Percentiles rank a stretch among this genome's conserved stretches.
Conservation (phyloP, 2,888 invertebrate genomes). For the Aspidiotus rigidus region DNA sequence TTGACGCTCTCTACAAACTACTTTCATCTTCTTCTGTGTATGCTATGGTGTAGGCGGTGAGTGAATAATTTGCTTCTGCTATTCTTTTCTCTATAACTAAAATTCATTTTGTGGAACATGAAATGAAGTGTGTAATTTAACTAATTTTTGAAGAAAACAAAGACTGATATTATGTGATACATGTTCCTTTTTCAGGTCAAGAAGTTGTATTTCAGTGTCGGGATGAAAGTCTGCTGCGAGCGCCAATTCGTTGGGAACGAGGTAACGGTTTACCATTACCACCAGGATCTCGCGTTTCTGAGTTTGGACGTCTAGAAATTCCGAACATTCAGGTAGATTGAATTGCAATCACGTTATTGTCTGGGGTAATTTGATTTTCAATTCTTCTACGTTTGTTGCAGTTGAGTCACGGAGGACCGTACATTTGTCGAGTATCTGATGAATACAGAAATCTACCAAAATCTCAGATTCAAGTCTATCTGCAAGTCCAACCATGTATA, state of each 20-base stretch:
- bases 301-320: constrained; percentile 74
- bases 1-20: constrained; percentile 12
- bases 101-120: background rate
- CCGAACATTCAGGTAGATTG: constrained; percentile 58
- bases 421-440: constrained; percentile 70
- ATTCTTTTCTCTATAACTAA: background rate
- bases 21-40: background rate
- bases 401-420: constrained; percentile 66
- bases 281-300: constrained; percentile 57
- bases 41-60: background rate
- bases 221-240: constrained; percentile 72
- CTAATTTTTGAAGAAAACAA: background rate
- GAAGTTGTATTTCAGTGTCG: constrained; percentile 90
- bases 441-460: constrained; percentile 55
- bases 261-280: constrained; percentile 65
- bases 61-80: constrained; percentile 14
- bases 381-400: constrained; percentile 40
- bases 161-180: background rate
- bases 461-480: constrained; percentile 56
- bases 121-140: background rate
- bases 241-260: constrained; percentile 64
- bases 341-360: constrained; percentile 35
- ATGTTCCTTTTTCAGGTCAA: constrained; percentile 52
- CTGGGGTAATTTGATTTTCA: background rate
- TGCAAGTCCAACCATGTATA: constrained; percentile 72